Percentiles rank a stretch among this genome's conserved stretches.
Evolutionary conservation across 2,797 vertebrate species (phyloP).

Genomic region (Muscicapa comitata): DNA sequence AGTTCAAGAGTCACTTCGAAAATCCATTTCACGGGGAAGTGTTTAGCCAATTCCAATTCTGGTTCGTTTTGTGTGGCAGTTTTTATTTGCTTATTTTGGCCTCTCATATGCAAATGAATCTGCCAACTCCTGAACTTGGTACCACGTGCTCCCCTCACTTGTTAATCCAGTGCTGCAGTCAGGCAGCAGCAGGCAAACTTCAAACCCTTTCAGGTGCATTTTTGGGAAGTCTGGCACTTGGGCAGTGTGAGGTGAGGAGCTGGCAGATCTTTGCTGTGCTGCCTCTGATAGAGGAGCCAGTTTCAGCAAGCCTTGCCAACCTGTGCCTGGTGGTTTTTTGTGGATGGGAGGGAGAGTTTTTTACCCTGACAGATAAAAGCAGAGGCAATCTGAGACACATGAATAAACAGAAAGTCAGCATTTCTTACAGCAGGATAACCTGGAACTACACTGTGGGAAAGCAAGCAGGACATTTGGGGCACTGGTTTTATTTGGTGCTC

Average conservation of each 20-base stretch:
- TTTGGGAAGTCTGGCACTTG: not conserved
- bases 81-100: slow-evolving; percentile 69
- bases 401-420: not conserved
- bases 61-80: slow-evolving; percentile 55
- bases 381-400: accelerated
- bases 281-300: not conserved
- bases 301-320: not conserved
- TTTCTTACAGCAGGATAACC: not conserved
- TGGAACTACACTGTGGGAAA: not conserved
- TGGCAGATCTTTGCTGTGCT: not conserved
- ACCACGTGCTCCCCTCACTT: not conserved
- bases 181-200: not conserved
- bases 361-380: not conserved
- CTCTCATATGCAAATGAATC: slow-evolving; percentile 59
- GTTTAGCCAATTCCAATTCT: slow-evolving; percentile 55
- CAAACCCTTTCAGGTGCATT: not conserved
- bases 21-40: slow-evolving; percentile 42
- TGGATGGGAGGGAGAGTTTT: not conserved
- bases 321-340: not conserved
- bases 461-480: not conserved
- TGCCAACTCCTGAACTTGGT: not conserved
- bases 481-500: not conserved
- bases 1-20: slow-evolving; percentile 62
- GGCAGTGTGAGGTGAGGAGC: not conserved
- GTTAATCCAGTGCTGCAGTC: not conserved